Base-by-base conservation (phyloP, 1,140 invertebrate species). In the Paralvinella palmiformis region DNA sequence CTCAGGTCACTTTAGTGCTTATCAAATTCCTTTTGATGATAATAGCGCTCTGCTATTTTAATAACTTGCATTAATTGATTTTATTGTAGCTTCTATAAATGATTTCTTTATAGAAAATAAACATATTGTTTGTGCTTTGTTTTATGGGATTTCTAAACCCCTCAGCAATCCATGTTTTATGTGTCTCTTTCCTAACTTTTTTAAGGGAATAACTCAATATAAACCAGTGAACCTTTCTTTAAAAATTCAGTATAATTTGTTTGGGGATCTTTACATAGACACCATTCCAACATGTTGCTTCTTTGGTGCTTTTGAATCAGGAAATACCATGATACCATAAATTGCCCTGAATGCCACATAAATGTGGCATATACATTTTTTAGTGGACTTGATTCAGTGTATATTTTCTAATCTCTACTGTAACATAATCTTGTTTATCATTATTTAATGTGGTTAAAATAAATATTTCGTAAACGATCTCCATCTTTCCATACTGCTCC, bases 71-170 rank as follows among this genome's bases (percentile, higher is more conserved):
- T 52, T 52, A 20, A 52, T 52, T 52, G 24, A 15, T 52, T 52
- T n/a, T n/a, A n/a, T 52, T 52, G 48, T 52, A 52, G 7, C 48
- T 52, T 52, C 31, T n/a, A 52, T 52, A 52, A 52, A 27, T 52
- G 17, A 17, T 52, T 52, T 52, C 48, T 7, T 52, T 52, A 52
- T 27, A 52, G 24, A 22, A 6, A 5, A 29, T 52, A 15, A 2
- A 7, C 31, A 27, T 48, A 10, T 48, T 48, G 20, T 48, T 48
- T 52, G 10, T 27, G 48, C 10, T 20, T 27, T 52, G 31, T 22
- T 52, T 52, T 52, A 52, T 52, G 48, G 48, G 31, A 52, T 52
- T 52, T 15, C 17, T 52, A 52, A 52, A 22, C 48, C 48, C 48
- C 17, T 52, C 31, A 13, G 48, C 31, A 20, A 52, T 52, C 48